Conservation (phyloP, 2,888 invertebrate genomes). For the Lysandra coridon region DNA sequence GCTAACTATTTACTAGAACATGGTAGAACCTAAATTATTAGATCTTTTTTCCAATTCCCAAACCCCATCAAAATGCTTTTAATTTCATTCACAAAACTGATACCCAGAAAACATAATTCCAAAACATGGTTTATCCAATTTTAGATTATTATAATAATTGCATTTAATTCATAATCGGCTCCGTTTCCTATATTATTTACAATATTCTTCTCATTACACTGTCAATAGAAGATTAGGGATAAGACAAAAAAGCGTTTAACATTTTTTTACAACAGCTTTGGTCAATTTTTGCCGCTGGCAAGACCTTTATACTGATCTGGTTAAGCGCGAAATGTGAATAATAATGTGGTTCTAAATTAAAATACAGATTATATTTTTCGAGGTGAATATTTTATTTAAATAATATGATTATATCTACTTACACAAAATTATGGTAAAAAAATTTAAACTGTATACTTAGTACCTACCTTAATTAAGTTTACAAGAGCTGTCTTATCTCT, state of each 20-base stretch:
- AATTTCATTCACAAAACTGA: conserved; percentile 6
- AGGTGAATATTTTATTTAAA: too few species aligned
- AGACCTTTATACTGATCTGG: conserved; percentile 54
- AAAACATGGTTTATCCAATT: conserved; percentile 14
- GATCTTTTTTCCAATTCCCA: background rate
- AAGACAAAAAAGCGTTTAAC: conserved; percentile 61
- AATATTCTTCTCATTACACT: conserved; percentile 77
- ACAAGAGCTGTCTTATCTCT: too few species aligned
- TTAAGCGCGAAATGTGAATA: conserved; percentile 31
- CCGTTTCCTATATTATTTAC: conserved; percentile 51
- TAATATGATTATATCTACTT: too few species aligned
- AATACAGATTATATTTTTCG: background rate
- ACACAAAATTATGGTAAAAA: too few species aligned
- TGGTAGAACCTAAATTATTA: background rate
- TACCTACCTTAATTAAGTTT: too few species aligned
- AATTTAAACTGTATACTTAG: too few species aligned
- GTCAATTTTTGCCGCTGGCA: conserved; percentile 69
- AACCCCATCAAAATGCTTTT: background rate
- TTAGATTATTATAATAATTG: conserved; percentile 25
- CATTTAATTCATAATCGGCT: conserved; percentile 48
- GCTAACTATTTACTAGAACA: too few species aligned
- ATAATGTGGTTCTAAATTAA: background rate
- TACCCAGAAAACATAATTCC: conserved; percentile 15
- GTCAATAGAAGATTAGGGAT: conserved; percentile 80
- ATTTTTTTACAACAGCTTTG: conserved; percentile 64